phyloP scores from a whole-genome alignment of 1,140 invertebrate species.

The Heterodera carotae region DNA sequence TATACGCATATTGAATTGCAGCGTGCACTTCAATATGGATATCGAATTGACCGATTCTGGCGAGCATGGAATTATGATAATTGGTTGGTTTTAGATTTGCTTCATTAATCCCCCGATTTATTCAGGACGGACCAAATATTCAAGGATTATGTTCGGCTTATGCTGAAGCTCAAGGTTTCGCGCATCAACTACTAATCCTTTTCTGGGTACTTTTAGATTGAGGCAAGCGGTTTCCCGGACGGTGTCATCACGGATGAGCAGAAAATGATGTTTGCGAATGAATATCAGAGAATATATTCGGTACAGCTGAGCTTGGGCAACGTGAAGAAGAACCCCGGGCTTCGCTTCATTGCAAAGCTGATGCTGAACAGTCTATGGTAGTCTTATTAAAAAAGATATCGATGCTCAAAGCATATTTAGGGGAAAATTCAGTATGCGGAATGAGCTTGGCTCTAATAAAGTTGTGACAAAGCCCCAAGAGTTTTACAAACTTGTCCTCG shows the following conservation, averaged over 20 bases:
- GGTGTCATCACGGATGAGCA: not conserved
- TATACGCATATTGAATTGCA: not conserved
- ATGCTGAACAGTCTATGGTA: not conserved
- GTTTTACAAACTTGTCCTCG: not conserved
- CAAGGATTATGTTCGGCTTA: slow-evolving; percentile 1
- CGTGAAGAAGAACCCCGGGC: not conserved
- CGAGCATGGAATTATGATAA: not conserved
- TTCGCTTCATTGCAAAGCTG: slow-evolving; percentile 7
- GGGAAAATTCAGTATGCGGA: too few relatives aligned
- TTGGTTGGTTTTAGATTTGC: not conserved
- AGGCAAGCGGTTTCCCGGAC: not conserved
- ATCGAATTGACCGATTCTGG: not conserved
- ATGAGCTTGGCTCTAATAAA: not conserved
- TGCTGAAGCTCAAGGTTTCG: not conserved
- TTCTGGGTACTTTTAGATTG: not conserved
- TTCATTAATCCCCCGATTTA: too few relatives aligned
- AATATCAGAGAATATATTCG: not conserved
- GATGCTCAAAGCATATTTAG: not conserved
- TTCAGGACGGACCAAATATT: not conserved
- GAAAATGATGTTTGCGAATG: not conserved
- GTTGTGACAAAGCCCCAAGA: not conserved
- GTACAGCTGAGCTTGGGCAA: not conserved
- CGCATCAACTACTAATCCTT: not conserved
- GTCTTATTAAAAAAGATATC: too few relatives aligned
- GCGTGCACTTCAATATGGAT: not conserved